Conservation (phyloP, 23 tunicate species). For the Oikopleura dioica region DNA sequence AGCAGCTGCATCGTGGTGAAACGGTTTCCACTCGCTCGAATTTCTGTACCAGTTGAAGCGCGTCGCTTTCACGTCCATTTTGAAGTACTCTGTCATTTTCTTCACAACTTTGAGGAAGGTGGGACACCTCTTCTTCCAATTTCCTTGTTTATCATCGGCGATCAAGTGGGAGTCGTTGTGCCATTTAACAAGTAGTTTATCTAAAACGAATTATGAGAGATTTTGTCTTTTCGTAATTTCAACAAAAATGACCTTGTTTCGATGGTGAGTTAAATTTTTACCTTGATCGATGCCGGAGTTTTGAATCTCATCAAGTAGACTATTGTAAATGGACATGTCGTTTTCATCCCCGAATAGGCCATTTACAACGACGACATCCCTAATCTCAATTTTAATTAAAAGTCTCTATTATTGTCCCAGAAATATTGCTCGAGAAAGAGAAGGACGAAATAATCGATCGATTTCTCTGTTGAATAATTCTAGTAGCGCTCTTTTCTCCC, state of each 20-base stretch:
- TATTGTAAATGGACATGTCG: slow-evolving; percentile 1
- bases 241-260: too few species aligned
- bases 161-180: slow-evolving; percentile 1
- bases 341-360: background rate
- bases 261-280: background rate
- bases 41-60: slow-evolving; percentile 7
- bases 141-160: background rate
- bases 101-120: background rate
- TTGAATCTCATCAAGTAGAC: background rate
- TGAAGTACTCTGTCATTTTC: background rate
- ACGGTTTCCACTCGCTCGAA: slow-evolving; percentile 11
- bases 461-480: too few species aligned
- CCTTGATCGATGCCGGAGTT: background rate
- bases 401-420: too few species aligned
- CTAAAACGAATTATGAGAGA: too few species aligned
- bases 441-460: too few species aligned
- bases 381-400: too few species aligned
- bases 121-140: background rate
- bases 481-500: too few species aligned
- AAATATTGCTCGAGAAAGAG: too few species aligned
- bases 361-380: slow-evolving; percentile 10
- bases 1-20: slow-evolving; percentile 11
- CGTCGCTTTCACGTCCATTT: background rate
- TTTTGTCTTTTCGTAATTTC: too few species aligned
- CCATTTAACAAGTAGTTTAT: too few species aligned